These are phyloP conservation scores for Cephus cinctus DNA, from an alignment of 1,140 invertebrate species.

Conservation along the genomic window DNA sequence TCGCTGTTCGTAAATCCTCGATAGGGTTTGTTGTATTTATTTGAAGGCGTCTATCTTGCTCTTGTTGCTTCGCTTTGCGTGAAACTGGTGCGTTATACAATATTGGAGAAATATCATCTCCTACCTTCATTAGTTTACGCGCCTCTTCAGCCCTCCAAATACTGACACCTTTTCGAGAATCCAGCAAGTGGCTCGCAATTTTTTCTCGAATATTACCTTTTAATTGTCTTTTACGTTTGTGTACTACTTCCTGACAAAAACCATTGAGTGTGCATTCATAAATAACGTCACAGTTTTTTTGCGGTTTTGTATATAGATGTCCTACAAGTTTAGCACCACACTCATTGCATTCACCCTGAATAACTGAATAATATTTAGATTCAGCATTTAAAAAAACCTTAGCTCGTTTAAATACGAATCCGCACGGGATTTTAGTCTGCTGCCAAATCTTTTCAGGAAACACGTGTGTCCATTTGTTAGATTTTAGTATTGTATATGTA, in stretches of 20 bases:
- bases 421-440: slow-evolving; percentile 9
- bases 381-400: slow-evolving; percentile 3
- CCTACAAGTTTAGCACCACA: slow-evolving; percentile 5
- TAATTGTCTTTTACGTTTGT: slow-evolving; percentile 13
- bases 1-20: slow-evolving; percentile 5
- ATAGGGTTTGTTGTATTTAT: slow-evolving; percentile 1
- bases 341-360: slow-evolving; percentile 9
- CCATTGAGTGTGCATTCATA: slow-evolving; percentile 8
- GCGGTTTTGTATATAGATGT: slow-evolving; percentile 1
- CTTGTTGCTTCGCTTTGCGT: slow-evolving; percentile 17
- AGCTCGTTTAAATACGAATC: slow-evolving; percentile 8
- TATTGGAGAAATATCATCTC: slow-evolving; percentile 11
- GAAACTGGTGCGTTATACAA: slow-evolving; percentile 4
- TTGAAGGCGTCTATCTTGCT: slow-evolving; percentile 10
- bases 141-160: slow-evolving; percentile 13
- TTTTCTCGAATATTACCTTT: not conserved
- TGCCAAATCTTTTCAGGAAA: slow-evolving; percentile 8
- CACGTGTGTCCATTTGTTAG: slow-evolving; percentile 7
- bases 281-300: not conserved
- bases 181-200: slow-evolving; percentile 8
- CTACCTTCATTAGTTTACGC: slow-evolving; percentile 5
- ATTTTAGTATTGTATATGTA: not conserved
- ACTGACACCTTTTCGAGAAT: slow-evolving; percentile 5
- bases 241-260: not conserved
- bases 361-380: slow-evolving; percentile 8